Percentiles rank a stretch among this genome's conserved stretches.
Evolutionary conservation across 2,797 vertebrate genomes (phyloP).

Genomic region (Setipinna tenuifilis): DNA sequence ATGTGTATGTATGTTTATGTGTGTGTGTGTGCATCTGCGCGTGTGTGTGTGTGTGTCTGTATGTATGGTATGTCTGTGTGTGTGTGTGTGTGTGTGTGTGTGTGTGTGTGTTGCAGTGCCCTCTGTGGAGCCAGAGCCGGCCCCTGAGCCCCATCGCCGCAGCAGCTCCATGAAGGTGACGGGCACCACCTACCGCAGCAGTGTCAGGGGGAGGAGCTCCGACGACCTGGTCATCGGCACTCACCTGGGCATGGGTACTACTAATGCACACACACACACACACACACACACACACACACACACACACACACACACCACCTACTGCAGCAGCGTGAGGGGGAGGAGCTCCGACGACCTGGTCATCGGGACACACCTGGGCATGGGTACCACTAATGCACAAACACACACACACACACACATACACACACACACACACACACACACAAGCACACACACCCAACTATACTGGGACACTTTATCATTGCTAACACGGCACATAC

Average conservation of each 20-base stretch:
- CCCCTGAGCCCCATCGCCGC: constrained; percentile 81
- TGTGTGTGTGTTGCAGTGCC: constrained; percentile 57
- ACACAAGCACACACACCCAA: too few relatives aligned
- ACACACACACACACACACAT: background rate
- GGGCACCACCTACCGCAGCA: constrained; percentile 82
- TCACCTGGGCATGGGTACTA: constrained; percentile 77
- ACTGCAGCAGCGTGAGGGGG: constrained; percentile 81
- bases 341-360: constrained; percentile 82
- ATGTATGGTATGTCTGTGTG: background rate
- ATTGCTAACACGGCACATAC: too few relatives aligned
- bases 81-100: background rate
- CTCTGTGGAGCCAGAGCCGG: constrained; percentile 76
- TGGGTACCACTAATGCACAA: constrained; percentile 66
- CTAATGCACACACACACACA: constrained; percentile 3
- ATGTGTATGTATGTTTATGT: background rate
- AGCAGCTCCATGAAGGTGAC: constrained; percentile 87
- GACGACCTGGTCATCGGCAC: constrained; percentile 84
- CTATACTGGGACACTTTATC: too few relatives aligned
- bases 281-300: background rate
- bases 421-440: too few relatives aligned
- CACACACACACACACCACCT: too few relatives aligned
- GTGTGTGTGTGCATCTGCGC: too few relatives aligned
- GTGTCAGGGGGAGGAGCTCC: constrained; percentile 79
- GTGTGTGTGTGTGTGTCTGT: background rate
- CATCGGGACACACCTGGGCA: constrained; percentile 80